Evolutionary conservation across 2,888 invertebrate species (phyloP).

Genomic region (Encarsia formosa): DNA sequence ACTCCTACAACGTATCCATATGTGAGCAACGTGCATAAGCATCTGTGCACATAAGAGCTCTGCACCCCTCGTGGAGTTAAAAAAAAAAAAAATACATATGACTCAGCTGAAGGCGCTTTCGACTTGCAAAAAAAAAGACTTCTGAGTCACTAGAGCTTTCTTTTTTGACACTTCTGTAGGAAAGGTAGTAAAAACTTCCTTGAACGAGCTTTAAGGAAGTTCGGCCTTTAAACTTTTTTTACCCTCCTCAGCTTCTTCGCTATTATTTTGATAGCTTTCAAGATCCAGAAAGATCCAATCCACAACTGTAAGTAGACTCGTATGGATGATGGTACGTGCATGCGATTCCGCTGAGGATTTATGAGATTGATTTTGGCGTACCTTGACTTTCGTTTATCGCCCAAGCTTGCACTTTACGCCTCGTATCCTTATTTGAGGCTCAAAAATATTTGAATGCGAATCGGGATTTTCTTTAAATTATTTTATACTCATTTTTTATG

Average conservation of each 20-base stretch:
- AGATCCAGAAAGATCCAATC: too few species aligned
- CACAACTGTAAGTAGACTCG: neutral
- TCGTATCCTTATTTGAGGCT: too few species aligned
- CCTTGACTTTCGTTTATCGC: neutral
- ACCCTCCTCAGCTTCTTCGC: neutral
- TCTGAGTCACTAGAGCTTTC: neutral
- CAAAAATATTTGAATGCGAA: too few species aligned
- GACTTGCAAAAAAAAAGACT: neutral
- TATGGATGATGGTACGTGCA: neutral
- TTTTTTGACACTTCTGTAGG: conserved; percentile 8
- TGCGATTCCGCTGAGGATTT: conserved; percentile 2
- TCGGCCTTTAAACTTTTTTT: conserved; percentile 4
- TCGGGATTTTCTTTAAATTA: too few species aligned
- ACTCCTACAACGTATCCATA: too few species aligned
- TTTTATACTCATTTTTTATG: too few species aligned
- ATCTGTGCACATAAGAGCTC: too few species aligned
- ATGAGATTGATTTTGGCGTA: conserved; percentile 6
- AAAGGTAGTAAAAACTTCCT: neutral
- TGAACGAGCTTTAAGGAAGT: conserved; percentile 6
- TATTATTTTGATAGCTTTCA: too few species aligned
- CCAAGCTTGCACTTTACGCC: too few species aligned
- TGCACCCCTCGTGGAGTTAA: too few species aligned
- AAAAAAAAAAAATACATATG: too few species aligned
- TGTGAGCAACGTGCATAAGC: too few species aligned
- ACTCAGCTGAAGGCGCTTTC: neutral